Base-by-base conservation (phyloP, 2,888 invertebrate genomes). In the Drosophila quinaria region DNA sequence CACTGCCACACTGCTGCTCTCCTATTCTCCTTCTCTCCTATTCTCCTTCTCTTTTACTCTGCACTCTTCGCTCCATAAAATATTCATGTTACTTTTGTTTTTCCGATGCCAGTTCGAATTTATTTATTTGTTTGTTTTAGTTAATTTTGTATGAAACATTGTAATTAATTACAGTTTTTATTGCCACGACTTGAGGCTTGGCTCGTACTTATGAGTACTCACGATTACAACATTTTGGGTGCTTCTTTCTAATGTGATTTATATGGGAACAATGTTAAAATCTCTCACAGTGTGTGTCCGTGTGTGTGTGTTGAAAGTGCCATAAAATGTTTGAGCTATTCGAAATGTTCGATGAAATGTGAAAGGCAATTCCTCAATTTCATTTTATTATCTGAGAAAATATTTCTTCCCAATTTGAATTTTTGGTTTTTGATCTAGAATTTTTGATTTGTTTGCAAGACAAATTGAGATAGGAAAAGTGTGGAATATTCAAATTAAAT, bases 141-240 rank as follows among this genome's bases (percentile, higher is more conserved):
- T 65, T 79, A 74, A 74, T 74, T 81, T 67, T 65, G 67, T 70
- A 76, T 64, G 80, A 80, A 78, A 63, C 59, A 74, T 37, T 60
- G 80, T 89, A 87, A 87, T 89, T 87, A 87, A 87, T 87, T 80
- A 89, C 81, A 77, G 58, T 81, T 85, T 87, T 89, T 89, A 89
- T 89, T 81, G 79, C 66, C 69, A 49, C 72, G 77, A 83, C 88
- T 83, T 83, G 83, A 77, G 77, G 69, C 67, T 74, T 42, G 77
- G 46, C 42, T 46, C 52, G 67, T 22, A 60, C 66, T 71, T 58
- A 61, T 56, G 64, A 74, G 49, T 56, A 47, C 56, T 56, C 61
- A 54, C 52, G 44, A 41, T 59, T 71, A 63, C 35, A 62, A 47
- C 52, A 47, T 54, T 67, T 67, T 62, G 42, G 37, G 13, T 62